These are phyloP conservation scores for Chaetura pelagica DNA, from an alignment of 2,113 vertebrate species.

Conservation along the genomic window DNA sequence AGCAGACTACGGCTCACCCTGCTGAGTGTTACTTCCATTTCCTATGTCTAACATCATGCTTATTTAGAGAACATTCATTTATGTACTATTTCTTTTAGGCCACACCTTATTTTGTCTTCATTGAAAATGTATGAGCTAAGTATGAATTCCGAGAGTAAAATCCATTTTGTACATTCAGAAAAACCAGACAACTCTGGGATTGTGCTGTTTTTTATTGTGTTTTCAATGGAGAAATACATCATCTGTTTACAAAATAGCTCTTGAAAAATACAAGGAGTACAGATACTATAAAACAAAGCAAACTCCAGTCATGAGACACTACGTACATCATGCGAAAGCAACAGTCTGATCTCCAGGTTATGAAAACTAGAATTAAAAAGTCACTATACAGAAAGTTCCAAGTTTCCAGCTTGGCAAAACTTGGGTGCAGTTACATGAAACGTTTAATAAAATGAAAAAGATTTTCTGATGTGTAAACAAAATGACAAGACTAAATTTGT, in stretches of 20 bases:
- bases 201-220: conserved; percentile 88
- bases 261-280: conserved; percentile 91
- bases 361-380: conserved; percentile 87
- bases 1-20: neutral
- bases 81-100: neutral
- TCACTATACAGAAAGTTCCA: conserved; percentile 85
- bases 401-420: conserved; percentile 83
- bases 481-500: conserved; percentile 83
- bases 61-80: neutral
- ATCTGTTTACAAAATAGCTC: conserved; percentile 92
- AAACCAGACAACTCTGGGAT: conserved; percentile 74
- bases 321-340: conserved; percentile 89
- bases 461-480: conserved; percentile 82
- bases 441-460: conserved; percentile 81
- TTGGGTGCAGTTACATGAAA: conserved; percentile 85
- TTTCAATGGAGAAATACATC: conserved; percentile 91
- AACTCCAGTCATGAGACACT: conserved; percentile 88
- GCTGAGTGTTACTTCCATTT: neutral
- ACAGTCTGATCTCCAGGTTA: conserved; percentile 87
- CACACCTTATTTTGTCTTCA: neutral
- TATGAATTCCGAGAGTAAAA: neutral
- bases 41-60: neutral
- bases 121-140: neutral
- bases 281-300: conserved; percentile 90
- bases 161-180: conserved; percentile 33